Conservation (phyloP, 2,888 invertebrate genomes). For the Busseola fusca region DNA sequence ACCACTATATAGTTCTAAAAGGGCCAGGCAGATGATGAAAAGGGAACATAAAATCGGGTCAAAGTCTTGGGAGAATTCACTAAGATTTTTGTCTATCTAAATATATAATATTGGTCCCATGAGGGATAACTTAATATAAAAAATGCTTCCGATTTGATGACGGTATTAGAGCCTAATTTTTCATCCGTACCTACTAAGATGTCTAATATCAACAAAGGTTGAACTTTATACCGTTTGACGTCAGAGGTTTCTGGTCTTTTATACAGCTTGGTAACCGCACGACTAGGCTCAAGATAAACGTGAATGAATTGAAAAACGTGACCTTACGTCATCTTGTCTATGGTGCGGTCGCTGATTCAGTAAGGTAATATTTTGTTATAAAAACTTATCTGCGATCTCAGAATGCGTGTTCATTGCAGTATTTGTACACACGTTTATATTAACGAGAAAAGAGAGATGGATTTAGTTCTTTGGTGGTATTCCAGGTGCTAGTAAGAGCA, state of each 20-base stretch:
- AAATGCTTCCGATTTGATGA: background rate
- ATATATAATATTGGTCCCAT: background rate
- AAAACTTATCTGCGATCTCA: constrained; percentile 26
- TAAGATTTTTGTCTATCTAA: background rate
- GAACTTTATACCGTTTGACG: constrained; percentile 35
- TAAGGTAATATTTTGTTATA: constrained; percentile 29
- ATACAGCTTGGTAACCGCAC: constrained; percentile 46
- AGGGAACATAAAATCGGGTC: background rate
- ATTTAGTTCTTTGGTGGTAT: background rate
- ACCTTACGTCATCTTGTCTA: constrained; percentile 63
- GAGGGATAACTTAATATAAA: background rate
- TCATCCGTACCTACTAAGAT: background rate
- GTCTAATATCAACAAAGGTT: constrained; percentile 24
- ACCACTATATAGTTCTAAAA: background rate
- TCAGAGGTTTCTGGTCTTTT: constrained; percentile 30
- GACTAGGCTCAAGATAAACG: constrained; percentile 39
- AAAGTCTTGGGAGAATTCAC: background rate
- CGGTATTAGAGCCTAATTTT: background rate
- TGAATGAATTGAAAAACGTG: constrained; percentile 66
- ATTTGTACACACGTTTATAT: constrained; percentile 3
- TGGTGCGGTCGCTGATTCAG: constrained; percentile 35
- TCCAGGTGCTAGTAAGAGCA: background rate
- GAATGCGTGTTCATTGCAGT: constrained; percentile 11
- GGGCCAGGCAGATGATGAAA: background rate
- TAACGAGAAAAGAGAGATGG: background rate